Evolutionary conservation across 2,113 vertebrate genomes (phyloP), one percentile per base, ranked within the genome.

Genomic region (Serinus canaria): DNA sequence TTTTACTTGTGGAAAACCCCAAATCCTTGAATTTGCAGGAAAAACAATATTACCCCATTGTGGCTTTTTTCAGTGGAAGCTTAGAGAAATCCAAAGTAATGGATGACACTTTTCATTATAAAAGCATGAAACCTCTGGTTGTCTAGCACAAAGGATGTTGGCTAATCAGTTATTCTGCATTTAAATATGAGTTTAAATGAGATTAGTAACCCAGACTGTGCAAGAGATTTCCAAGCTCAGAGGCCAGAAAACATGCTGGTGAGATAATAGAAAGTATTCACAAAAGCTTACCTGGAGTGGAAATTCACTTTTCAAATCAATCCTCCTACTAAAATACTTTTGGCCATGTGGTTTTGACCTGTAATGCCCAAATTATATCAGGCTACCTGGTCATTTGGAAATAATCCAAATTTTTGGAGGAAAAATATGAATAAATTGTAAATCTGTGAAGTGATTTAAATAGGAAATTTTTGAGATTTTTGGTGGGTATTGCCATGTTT

Each of bases 191-290:
- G 19, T 93, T 95, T 91, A 91, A 92, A 84, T 79, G 70, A 95
- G 94, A 96, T 89, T 95, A 94, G 66, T 75, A 91, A 72, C 95
- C 72, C 87, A 96, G 88, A 70, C 82, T 80, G 69, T 95, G 87
- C 76, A 97, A 75, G 35, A 91, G 39, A 89, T 95, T 98, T 90
- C 68, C 86, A 96, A 96, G 39, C 89, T 70, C 62, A 95, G 63
- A 91, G 82, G 69, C 92, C 79, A 90, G 83, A 95, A 94, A 94
- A 96, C 35, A 85, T 87, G 81, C 41, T 94, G 91, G 72, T 72
- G 89, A 92, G 75, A 87, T 95, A 96, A 96, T 70, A 95, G 68
- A 85, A 95, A 95, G 78, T 78, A 87, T 90, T 93, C 62, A 95
- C 27, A 52, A 86, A 94, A 95, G 28, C 67, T 94, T 78, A 64